Conservation (phyloP, 2,888 invertebrate species). For the Bembecia ichneumoniformis region DNA sequence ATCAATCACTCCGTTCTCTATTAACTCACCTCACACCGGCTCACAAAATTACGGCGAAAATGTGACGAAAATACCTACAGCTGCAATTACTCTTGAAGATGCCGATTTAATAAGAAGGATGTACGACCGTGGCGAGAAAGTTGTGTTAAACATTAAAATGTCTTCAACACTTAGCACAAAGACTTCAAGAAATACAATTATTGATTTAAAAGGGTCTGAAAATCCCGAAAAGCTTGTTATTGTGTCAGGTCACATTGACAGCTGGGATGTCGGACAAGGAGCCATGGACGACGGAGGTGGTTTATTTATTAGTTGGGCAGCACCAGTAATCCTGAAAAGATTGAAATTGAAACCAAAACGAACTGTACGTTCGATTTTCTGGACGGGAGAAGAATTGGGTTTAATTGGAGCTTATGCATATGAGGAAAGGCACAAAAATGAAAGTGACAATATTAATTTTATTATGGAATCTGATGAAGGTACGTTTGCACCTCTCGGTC, state of each 20-base stretch:
- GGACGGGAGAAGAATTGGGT: conserved; percentile 87
- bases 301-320: conserved; percentile 83
- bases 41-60: conserved; percentile 74
- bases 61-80: conserved; percentile 78
- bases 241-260: conserved; percentile 87
- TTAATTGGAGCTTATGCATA: conserved; percentile 78
- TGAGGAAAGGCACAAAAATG: conserved; percentile 69
- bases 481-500: conserved; percentile 81
- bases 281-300: conserved; percentile 92
- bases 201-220: conserved; percentile 75
- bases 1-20: conserved; percentile 83
- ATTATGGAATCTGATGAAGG: conserved; percentile 89
- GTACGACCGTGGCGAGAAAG: conserved; percentile 64
- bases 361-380: conserved; percentile 81
- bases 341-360: conserved; percentile 77
- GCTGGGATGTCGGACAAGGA: conserved; percentile 90
- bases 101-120: conserved; percentile 80
- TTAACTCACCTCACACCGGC: conserved; percentile 85
- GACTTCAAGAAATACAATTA: conserved; percentile 80
- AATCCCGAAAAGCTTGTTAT: conserved; percentile 73
- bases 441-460: conserved; percentile 76
- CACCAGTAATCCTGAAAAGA: conserved; percentile 76
- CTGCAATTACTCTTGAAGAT: conserved; percentile 84
- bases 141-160: conserved; percentile 75
- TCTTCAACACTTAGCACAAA: conserved; percentile 70